Evolutionary conservation across 2,113 vertebrate genomes (phyloP).

Genomic region (Cyphomyrus plagiostoma): DNA sequence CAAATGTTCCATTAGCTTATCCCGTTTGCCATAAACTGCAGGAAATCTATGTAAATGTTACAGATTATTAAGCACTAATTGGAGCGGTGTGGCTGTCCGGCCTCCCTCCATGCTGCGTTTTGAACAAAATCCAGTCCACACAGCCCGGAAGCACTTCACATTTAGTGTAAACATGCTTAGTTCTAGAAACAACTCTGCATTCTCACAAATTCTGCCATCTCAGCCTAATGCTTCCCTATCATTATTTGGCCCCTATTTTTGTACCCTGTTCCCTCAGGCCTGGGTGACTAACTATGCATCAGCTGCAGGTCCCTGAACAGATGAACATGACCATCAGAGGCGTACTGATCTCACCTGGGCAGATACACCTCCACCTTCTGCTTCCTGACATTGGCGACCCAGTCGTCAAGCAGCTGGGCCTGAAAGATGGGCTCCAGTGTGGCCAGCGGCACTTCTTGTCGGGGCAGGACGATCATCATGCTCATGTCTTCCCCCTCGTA

Average conservation of each 20-base stretch:
- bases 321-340: not conserved
- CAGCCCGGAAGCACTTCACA: not conserved
- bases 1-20: not conserved
- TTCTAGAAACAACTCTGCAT: not conserved
- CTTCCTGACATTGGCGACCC: conserved; percentile 90
- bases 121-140: not conserved
- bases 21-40: not conserved
- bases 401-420: conserved; percentile 83
- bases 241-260: not conserved
- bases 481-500: conserved; percentile 89
- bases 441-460: conserved; percentile 89
- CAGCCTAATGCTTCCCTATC: not conserved
- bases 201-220: not conserved
- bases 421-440: conserved; percentile 86
- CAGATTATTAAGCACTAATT: not conserved
- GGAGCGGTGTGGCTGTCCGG: not conserved
- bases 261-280: not conserved
- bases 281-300: not conserved
- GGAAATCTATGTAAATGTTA: not conserved
- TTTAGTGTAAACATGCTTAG: not conserved
- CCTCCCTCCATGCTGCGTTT: not conserved
- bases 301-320: not conserved
- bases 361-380: conserved; percentile 96
- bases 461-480: conserved; percentile 88
- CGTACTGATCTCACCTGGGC: conserved; percentile 67